A percentile compares a stretch with the other conserved stretches of the same genome.
These are phyloP conservation scores for Scylla paramamosain DNA, from an alignment of 1,140 invertebrate genomes.

Conservation along the genomic window DNA sequence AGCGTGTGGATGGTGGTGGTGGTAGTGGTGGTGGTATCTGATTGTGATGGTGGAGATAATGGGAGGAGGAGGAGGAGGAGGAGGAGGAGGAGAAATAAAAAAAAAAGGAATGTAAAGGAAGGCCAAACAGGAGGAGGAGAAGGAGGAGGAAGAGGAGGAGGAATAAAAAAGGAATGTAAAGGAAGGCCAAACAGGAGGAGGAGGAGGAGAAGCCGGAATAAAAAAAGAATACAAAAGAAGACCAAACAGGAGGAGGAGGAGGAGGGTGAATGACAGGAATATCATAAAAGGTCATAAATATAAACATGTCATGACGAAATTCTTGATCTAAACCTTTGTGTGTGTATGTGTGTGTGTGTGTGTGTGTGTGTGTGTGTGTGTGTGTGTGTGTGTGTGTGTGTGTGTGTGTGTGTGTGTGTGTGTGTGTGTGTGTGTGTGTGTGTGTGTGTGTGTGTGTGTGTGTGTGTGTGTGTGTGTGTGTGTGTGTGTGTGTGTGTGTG, in stretches of 20 bases:
- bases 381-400: background rate
- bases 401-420: constrained; percentile 16
- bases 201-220: background rate
- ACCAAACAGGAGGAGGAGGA: background rate
- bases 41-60: background rate
- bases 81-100: background rate
- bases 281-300: background rate
- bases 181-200: background rate
- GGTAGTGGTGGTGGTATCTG: background rate
- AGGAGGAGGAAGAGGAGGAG: background rate
- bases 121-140: background rate
- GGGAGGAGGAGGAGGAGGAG: background rate
- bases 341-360: constrained; percentile 12
- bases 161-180: background rate
- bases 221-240: too few species aligned
- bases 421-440: background rate
- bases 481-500: constrained; percentile 20
- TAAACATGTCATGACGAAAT: background rate
- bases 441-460: constrained; percentile 4
- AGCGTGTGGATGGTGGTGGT: background rate
- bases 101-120: background rate
- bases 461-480: constrained; percentile 20
- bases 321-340: background rate
- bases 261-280: background rate
- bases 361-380: constrained; percentile 20